Evolutionary conservation across 1,140 invertebrate genomes (phyloP), one percentile per base, ranked within the genome.

Genomic region (Argopecten irradians): DNA sequence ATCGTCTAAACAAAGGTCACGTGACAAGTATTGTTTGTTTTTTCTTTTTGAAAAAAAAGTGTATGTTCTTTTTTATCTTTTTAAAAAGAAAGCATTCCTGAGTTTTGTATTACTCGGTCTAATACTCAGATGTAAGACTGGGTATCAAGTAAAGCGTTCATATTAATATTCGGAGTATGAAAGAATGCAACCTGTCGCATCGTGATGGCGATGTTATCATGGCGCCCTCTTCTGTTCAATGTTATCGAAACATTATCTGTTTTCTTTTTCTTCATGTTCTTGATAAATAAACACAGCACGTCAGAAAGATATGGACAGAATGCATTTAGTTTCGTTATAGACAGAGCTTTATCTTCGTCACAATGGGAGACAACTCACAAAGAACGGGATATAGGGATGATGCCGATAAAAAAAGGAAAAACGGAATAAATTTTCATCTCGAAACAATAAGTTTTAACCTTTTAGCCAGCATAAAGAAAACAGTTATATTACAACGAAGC

Each of bases 361-460:
- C 55, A 71, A 71, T 28, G n/a, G 55, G 55, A 71, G 55, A 71
- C 55, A 71, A 11, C 28, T 71, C 55, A 71, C 55, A 71, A 71
- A 71, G 55, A 28, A 71, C 55, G 55, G 55, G 55, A 71, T 71
- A 71, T 28, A 71, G 16, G 55, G 55, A 71, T 71, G 55, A 71
- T 28, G 55, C 5, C 55, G 14, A 71, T 71, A 71, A 71, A 71
- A 71, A 71, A 71, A 71, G 55, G 55, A 71, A 71, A 71, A 71
- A 71, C 55, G 55, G 55, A 71, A 71, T 71, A 71, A 71, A 71
- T 71, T 71, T 71, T 71, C 55, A 71, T 71, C 55, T 71, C 55
- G 55, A 71, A 71, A 71, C 55, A 71, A 71, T 71, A 71, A 71
- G 55, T 71, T 71, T 71, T 71, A 71, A 71, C 55, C 55, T 28